phyloP scores from a whole-genome alignment of 2,888 invertebrate genomes.

The Nomada goodeniana region DNA sequence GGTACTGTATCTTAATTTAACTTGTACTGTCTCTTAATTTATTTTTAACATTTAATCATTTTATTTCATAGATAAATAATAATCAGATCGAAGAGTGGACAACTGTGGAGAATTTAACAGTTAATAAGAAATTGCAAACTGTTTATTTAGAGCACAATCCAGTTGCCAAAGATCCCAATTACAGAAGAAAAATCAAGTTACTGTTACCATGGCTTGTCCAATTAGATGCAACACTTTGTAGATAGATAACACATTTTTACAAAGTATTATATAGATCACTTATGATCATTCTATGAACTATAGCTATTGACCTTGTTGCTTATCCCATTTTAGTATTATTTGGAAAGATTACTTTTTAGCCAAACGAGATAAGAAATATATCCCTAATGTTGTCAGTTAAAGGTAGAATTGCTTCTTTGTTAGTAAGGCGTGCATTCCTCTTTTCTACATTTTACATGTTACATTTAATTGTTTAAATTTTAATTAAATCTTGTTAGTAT shows the following conservation, averaged over 20 bases:
- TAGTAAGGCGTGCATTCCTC: constrained; percentile 21
- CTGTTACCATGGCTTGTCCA: constrained; percentile 94
- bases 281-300: constrained; percentile 7
- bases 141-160: constrained; percentile 98
- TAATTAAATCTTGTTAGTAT: constrained; percentile 9
- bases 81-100: constrained; percentile 95
- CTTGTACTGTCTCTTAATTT: constrained; percentile 15
- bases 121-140: constrained; percentile 90
- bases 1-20: neutral
- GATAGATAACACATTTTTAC: constrained; percentile 83
- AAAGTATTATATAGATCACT: neutral
- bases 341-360: constrained; percentile 27
- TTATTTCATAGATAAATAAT: constrained; percentile 92
- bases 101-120: constrained; percentile 90
- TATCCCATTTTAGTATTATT: constrained; percentile 29
- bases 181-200: constrained; percentile 95
- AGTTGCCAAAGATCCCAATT: constrained; percentile 92
- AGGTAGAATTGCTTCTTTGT: constrained; percentile 13
- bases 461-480: neutral
- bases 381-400: neutral
- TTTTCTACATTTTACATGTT: constrained; percentile 24
- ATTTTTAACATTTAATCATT: constrained; percentile 20
- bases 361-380: constrained; percentile 3
- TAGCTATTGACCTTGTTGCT: constrained; percentile 26
- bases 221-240: constrained; percentile 97